Evolutionary conservation across 2,888 invertebrate species (phyloP), one percentile per base, ranked within the genome.

Genomic region (Hecatera dysodea): DNA sequence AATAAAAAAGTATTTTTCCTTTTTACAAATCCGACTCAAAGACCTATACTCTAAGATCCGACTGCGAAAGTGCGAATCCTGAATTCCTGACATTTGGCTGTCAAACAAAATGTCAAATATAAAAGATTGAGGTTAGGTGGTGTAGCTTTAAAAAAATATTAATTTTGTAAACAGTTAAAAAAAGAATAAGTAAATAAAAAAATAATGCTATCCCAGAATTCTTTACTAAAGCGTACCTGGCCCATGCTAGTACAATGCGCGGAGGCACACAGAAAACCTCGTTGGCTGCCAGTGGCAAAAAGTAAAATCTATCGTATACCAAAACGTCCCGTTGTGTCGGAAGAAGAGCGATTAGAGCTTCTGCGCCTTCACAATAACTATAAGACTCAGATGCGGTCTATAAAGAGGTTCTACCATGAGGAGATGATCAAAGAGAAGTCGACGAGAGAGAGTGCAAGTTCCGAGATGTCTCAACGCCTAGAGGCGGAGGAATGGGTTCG

Each of bases 231-330:
- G 78, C 89, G 93, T 22, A 86, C 91, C 33, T 87, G 90, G 82
- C 95, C 95, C 6, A 78, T 93, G 48, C 27, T 95, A 0, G 80
- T 92, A 74, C 96, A 95, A 85, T 87, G 85, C 46, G 95, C 94
- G 0, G 89, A 90, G 72, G 93, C 93, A 17, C 95, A 95, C 72
- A 96, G 98, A 82, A 98, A 98, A 92, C 98, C 98, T 0, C 94
- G 97, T 77, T 98, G 98, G 98, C 69, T 98, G 59, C 98, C 98
- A 3, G 97, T 97, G 19, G 98, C 98, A 0, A 98, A 98, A 94
- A 97, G 97, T 82, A 98, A 98, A 95, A 81, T 98, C 60, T 98
- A 97, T 92, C 97, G 97, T 80, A 96, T 98, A 73, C 97, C 98
- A 0, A 94, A 95, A 83, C 96, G 96, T 55, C 96, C 96, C 27